Evolutionary conservation across 30 jellyfish, hydroid and myxozoan species (phyloP).

Genomic region (Aurelia aurita complex sp. Pacific): DNA sequence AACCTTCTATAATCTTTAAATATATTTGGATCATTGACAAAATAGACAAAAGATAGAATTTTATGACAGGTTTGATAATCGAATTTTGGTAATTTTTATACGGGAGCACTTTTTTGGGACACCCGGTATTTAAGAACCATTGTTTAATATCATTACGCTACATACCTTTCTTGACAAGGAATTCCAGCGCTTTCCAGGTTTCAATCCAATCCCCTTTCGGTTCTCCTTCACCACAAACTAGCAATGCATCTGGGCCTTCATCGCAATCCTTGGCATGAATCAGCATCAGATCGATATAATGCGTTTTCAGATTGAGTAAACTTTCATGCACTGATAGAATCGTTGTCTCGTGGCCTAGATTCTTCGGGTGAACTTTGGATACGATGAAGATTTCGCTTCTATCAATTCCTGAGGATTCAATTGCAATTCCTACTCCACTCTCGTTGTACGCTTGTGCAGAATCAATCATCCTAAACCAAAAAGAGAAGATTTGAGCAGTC

Average conservation of each 20-base stretch:
- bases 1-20: too few relatives aligned
- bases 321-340: slow-evolving; percentile 57
- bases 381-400: slow-evolving; percentile 67
- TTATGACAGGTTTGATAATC: too few relatives aligned
- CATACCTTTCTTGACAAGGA: slow-evolving; percentile 54
- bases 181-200: slow-evolving; percentile 79
- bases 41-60: too few relatives aligned
- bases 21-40: too few relatives aligned
- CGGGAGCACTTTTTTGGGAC: too few relatives aligned
- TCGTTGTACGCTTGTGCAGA: slow-evolving; percentile 82
- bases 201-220: slow-evolving; percentile 79
- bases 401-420: slow-evolving; percentile 15
- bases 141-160: too few relatives aligned
- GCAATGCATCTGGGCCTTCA: slow-evolving; percentile 58
- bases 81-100: too few relatives aligned
- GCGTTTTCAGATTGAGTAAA: slow-evolving; percentile 61
- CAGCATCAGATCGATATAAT: slow-evolving; percentile 74
- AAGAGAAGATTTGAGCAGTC: background rate
- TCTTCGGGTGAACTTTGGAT: slow-evolving; percentile 72
- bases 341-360: slow-evolving; percentile 71
- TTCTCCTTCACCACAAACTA: slow-evolving; percentile 74
- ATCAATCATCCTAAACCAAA: slow-evolving; percentile 55
- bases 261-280: slow-evolving; percentile 81
- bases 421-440: slow-evolving; percentile 66
- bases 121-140: too few relatives aligned